These are phyloP conservation scores for Henicopernis longicauda DNA, from an alignment of 2,113 vertebrate species.

Conservation along the genomic window DNA sequence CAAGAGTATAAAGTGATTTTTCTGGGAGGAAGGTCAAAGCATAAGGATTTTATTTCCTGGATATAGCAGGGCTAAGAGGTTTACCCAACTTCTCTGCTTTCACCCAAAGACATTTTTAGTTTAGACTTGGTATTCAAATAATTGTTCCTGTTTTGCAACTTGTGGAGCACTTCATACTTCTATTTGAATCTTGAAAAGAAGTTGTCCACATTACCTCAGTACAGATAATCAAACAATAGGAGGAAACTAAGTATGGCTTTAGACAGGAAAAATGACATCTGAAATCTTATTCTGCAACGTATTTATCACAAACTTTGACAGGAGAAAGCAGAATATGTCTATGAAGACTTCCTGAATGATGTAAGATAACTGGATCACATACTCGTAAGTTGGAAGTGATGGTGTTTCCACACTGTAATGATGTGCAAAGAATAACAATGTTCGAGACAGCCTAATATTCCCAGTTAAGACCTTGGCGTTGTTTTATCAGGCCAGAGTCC, in stretches of 20 bases:
- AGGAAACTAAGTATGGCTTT: neutral
- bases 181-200: neutral
- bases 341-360: neutral
- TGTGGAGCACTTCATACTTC: neutral
- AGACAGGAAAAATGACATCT: neutral
- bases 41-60: neutral
- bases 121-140: neutral
- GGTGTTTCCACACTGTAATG: neutral
- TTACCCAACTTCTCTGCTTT: neutral
- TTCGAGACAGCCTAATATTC: neutral
- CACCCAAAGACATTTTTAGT: neutral
- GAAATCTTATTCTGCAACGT: neutral
- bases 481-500: neutral
- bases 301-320: neutral
- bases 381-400: neutral
- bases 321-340: neutral
- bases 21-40: neutral
- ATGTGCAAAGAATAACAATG: neutral
- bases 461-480: neutral
- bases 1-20: neutral
- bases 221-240: neutral
- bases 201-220: neutral
- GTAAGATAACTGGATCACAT: neutral
- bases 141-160: neutral
- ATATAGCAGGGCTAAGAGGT: neutral